These are phyloP conservation scores for Chlorodrepanis virens DNA, from an alignment of 2,113 vertebrate genomes.

Conservation along the genomic window DNA sequence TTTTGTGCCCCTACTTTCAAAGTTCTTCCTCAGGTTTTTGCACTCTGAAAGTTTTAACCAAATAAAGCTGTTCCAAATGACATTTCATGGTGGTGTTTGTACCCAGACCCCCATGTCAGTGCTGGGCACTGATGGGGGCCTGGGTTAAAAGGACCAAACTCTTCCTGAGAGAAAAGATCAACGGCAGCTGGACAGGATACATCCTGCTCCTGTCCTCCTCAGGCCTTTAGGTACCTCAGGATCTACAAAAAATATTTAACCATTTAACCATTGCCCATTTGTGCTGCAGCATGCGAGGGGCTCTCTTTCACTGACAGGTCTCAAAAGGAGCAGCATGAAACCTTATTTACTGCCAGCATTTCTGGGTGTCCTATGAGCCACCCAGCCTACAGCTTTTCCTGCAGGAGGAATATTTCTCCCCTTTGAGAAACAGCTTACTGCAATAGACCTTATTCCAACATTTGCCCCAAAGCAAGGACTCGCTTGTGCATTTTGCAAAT, in stretches of 20 bases:
- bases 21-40: not conserved
- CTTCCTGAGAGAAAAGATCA: not conserved
- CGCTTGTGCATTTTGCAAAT: not conserved
- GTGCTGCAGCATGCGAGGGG: fast-evolving
- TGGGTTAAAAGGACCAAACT: not conserved
- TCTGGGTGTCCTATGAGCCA: not conserved
- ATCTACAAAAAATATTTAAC: not conserved
- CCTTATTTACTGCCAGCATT: not conserved
- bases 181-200: not conserved
- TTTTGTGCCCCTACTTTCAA: not conserved
- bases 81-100: not conserved
- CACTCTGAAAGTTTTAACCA: not conserved
- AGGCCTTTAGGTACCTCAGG: not conserved
- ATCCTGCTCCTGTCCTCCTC: not conserved
- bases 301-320: fast-evolving
- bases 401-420: not conserved
- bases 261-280: not conserved
- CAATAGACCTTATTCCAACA: not conserved
- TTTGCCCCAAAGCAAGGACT: not conserved
- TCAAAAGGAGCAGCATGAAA: not conserved
- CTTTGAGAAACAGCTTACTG: not conserved
- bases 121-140: not conserved
- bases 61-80: not conserved
- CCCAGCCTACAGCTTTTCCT: not conserved
- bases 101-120: not conserved